Base-by-base conservation (phyloP, 2,888 invertebrate species). In the Caenorhabditis parvicauda region DNA sequence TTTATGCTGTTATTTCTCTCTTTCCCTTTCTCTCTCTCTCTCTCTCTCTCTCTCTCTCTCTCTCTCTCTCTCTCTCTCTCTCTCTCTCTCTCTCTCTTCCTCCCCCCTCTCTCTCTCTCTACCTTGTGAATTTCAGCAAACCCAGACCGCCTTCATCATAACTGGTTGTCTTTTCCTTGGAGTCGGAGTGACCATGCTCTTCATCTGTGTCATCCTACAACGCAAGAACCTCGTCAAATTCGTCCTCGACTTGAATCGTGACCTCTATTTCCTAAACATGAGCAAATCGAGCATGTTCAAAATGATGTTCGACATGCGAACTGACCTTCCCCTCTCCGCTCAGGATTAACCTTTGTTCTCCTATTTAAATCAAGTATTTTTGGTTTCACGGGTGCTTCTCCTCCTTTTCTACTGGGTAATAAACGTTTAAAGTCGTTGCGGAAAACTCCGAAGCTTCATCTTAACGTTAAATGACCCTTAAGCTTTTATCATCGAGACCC, bases 151-250 rank as follows among this genome's bases (percentile, higher is more conserved):
- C 14, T 77, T 79, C 57, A 53, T 72, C 17, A 64, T 76, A 24
- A 67, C 75, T 17, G 79, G 78, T n/a, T 70, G 66, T 32, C 54
- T 74, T 1, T 76, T 79, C 54, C 57, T 79, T 5, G 71, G 68
- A 2, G 47, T 76, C 39, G 78, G 78, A 7, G 52, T 68, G 1
- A 50, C 74, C 0, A 79, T 79, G 75, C 58, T 78, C 6, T 46
- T 75, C 25, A 72, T 72, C 22, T 79, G 79, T 47, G 67, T 67
- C 12, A 54, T 79, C 46, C 67, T 79, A 2, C 79, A 79, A 56
- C 60, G 79, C 27, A 79, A 79, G 52, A 79, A 79, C 51, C 64
- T 79, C n/a, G 67, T 73, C 25, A 79, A 79, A 51, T 67, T 67
- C 48, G 67, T 78, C 3, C 49, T 74, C 22, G 77, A 79, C 54